Percentiles rank a stretch among this genome's conserved stretches.
phyloP scores from a whole-genome alignment of 2,888 invertebrate species.

The Apotomis turbidana region DNA sequence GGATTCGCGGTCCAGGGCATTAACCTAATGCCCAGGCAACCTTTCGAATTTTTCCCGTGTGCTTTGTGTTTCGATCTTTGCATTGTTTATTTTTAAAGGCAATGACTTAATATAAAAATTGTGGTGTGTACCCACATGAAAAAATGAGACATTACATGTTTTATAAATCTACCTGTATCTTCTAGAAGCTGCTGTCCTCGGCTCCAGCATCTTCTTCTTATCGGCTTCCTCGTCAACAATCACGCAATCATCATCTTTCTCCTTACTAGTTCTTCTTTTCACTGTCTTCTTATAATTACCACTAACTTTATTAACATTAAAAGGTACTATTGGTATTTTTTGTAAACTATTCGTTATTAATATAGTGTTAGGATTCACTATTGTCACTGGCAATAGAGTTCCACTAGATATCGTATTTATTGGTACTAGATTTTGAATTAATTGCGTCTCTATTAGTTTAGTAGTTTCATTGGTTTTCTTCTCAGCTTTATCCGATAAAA shows the following conservation, averaged over 20 bases:
- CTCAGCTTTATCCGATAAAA: constrained; percentile 60
- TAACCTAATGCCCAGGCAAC: no score
- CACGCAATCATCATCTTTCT: constrained; percentile 42
- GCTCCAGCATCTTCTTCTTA: constrained; percentile 49
- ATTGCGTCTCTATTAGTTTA: constrained; percentile 46
- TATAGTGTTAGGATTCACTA: constrained; percentile 51
- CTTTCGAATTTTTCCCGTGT: no score
- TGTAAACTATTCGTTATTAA: constrained; percentile 47
- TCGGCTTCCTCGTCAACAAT: constrained; percentile 41
- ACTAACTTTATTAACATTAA: constrained; percentile 47
- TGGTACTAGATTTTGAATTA: constrained; percentile 53
- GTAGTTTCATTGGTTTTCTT: constrained; percentile 45
- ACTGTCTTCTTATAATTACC: constrained; percentile 50
- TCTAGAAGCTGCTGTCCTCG: constrained; percentile 68
- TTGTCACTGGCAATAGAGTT: constrained; percentile 66
- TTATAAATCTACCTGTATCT: constrained; percentile 57
- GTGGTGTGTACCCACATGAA: no score
- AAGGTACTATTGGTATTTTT: constrained; percentile 63
- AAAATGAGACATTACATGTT: no score
- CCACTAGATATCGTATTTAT: constrained; percentile 52
- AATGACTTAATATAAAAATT: no score
- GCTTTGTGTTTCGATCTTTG: no score
- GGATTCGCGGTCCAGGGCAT: no score
- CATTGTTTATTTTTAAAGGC: no score
- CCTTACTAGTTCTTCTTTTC: constrained; percentile 52